phyloP scores from a whole-genome alignment of 23 tunicate species.

The Trididemnum nubilum region DNA sequence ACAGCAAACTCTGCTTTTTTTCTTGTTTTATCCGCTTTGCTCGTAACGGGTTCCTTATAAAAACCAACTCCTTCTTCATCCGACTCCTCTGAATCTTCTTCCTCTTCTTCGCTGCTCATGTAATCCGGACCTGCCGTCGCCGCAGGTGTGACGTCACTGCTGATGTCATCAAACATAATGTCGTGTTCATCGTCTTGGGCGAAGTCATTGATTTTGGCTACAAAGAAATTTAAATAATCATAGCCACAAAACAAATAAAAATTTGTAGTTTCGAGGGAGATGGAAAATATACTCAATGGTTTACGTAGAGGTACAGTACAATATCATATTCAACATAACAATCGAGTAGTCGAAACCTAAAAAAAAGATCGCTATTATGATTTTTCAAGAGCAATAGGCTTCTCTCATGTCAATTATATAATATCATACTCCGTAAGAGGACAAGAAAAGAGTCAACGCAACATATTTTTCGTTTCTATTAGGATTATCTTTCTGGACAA shows the following conservation, averaged over 20 bases:
- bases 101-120: constrained; percentile 54
- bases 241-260: background rate
- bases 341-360: no score
- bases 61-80: constrained; percentile 49
- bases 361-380: no score
- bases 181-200: constrained; percentile 68
- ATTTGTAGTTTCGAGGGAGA: background rate
- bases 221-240: background rate
- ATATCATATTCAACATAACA: no score
- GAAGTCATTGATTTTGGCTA: constrained; percentile 90
- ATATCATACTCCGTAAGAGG: no score
- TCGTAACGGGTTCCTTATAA: constrained; percentile 2
- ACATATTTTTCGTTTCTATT: no score
- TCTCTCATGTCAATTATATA: no score
- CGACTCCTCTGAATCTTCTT: constrained; percentile 27
- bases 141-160: constrained; percentile 36
- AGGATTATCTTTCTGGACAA: no score
- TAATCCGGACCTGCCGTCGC: constrained; percentile 24
- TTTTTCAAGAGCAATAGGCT: no score
- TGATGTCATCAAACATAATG: constrained; percentile 84
- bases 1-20: constrained; percentile 44
- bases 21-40: constrained; percentile 20
- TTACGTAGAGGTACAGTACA: no score
- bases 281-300: no score
- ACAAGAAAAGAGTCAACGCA: no score